These are phyloP conservation scores for Trichopoda pennipes DNA, from an alignment of 2,888 invertebrate genomes.

Conservation along the genomic window DNA sequence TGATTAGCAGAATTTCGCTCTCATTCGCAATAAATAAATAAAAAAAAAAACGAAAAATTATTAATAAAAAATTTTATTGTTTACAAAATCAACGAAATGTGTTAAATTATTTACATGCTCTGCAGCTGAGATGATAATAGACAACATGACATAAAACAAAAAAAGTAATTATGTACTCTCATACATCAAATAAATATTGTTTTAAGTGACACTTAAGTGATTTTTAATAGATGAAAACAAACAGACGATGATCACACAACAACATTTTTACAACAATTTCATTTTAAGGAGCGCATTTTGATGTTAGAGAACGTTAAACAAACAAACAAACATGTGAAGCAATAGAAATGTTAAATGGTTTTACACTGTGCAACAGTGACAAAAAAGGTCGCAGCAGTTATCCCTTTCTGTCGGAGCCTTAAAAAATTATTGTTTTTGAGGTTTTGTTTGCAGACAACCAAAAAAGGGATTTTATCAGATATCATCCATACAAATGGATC, in stretches of 20 bases:
- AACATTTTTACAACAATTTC: not conserved
- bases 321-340: too few species aligned
- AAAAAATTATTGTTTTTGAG: too few species aligned
- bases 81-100: constrained; percentile 57
- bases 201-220: constrained; percentile 52
- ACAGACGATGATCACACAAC: not conserved
- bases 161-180: too few species aligned
- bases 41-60: not conserved
- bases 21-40: not conserved
- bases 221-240: constrained; percentile 26
- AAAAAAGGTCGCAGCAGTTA: too few species aligned
- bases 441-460: too few species aligned
- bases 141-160: constrained; percentile 2
- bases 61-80: constrained; percentile 32
- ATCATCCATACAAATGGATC: too few species aligned
- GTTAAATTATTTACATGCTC: constrained; percentile 59
- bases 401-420: too few species aligned
- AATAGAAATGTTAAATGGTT: constrained; percentile 5
- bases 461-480: too few species aligned
- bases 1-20: constrained; percentile 5
- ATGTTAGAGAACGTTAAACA: not conserved
- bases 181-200: not conserved
- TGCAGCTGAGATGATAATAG: constrained; percentile 41
- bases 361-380: constrained; percentile 1
- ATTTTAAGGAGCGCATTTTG: not conserved